Percentiles rank a stretch among this genome's conserved stretches.
Evolutionary conservation across 2,113 vertebrate genomes (phyloP).

Genomic region (Hemiscyllium ocellatum): DNA sequence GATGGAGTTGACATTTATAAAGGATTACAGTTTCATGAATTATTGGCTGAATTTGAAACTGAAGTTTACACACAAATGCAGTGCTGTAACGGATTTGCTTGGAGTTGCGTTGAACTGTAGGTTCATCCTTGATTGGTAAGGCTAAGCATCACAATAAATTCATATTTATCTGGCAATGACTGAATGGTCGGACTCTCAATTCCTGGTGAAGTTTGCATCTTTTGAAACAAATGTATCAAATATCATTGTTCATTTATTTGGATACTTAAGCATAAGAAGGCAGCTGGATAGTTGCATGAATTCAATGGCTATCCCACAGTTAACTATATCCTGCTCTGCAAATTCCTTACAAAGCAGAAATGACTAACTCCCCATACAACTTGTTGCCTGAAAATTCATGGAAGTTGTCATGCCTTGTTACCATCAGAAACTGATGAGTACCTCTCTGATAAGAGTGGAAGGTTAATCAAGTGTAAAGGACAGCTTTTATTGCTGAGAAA

Average conservation of each 20-base stretch:
- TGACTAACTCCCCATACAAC: constrained; percentile 44
- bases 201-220: constrained; percentile 41
- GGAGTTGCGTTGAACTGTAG: constrained; percentile 41
- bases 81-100: background rate
- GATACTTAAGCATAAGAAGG: background rate
- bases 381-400: constrained; percentile 47
- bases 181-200: constrained; percentile 42
- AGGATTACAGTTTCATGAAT: background rate
- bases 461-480: constrained; percentile 45
- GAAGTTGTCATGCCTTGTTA: constrained; percentile 46
- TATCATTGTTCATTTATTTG: constrained; percentile 39
- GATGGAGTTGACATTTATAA: background rate
- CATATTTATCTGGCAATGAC: constrained; percentile 38
- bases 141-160: constrained; percentile 49
- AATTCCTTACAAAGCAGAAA: constrained; percentile 40
- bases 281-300: background rate
- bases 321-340: constrained; percentile 41
- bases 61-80: background rate
- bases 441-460: constrained; percentile 45
- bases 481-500: constrained; percentile 43
- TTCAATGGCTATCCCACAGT: background rate
- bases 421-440: constrained; percentile 45
- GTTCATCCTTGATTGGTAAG: constrained; percentile 42
- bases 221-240: constrained; percentile 41
- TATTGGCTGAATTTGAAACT: background rate